Evolutionary conservation across 2,113 vertebrate species (phyloP), one percentile per base, ranked within the genome.

Genomic region (Oncorhynchus nerka): DNA sequence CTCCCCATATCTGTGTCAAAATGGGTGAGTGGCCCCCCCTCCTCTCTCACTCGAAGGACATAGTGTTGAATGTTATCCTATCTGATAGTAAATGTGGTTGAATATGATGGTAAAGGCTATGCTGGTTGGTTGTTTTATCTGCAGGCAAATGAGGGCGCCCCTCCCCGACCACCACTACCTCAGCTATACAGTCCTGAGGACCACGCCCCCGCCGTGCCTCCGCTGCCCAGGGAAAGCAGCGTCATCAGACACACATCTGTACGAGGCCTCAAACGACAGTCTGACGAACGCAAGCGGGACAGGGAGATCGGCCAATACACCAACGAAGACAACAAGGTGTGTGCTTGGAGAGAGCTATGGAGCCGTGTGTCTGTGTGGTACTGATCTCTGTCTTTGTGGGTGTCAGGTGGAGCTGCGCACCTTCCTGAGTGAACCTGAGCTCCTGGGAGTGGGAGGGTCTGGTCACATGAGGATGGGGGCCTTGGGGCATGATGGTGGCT

Each of bases 161-260:
- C 98, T 0, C 98, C 98, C 68, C 94, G 98, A 89, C 97, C 98
- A 61, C 98, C 98, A 51, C 96, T 99, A 68, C 98, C 98, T 73
- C 96, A 99, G 80, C 91, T 98, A 79, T 99, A 99, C 91, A 98
- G 95, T 80, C 96, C 95, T 6, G 97, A 99, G 61, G 96, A 97
- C 89, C 93, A 95, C 73, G 95, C 98, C 32, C 98, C 98, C 0
- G 95, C 95, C 3, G 94, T 99, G 83, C 97, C 97, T 1, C 97
- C 97, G 1, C 93, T 99, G 70, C 98, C 97, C 0, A 94, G 93
- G 76, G 98, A 99, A 87, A 92, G 97, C 69, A 96, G 95, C 5
- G 93, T 98, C 90, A 97, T 99, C 91, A 94, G 97, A 64, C 98
- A 99, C 87, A 98, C 95, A 0, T 99, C 98, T 0, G 98, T 99